These are phyloP conservation scores for Linurgus olivaceus DNA, from an alignment of 2,797 vertebrate species.

Conservation along the genomic window DNA sequence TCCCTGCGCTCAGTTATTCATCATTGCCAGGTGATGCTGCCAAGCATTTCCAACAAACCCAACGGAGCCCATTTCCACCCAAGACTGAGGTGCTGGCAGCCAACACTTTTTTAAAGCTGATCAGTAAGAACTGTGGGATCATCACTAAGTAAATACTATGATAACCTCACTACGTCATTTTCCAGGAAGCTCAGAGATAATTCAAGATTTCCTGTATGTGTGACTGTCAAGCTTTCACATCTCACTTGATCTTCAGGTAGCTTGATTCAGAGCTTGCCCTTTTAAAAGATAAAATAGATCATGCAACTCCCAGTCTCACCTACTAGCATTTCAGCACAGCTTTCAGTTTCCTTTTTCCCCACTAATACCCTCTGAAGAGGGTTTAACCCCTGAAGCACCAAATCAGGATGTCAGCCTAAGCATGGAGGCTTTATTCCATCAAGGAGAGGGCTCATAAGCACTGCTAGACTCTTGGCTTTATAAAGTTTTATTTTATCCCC, in stretches of 20 bases:
- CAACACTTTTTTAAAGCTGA: neutral
- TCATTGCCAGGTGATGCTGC: accelerated
- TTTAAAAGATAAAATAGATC: neutral
- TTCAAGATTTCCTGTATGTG: slow-evolving; percentile 45
- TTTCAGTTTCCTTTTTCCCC: slow-evolving; percentile 5
- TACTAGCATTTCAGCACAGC: neutral
- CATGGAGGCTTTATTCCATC: neutral
- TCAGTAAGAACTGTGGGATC: neutral
- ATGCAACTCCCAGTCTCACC: neutral
- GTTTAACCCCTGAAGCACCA: neutral
- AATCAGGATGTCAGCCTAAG: neutral
- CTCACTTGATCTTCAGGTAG: neutral
- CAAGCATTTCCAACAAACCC: neutral
- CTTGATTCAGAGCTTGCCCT: neutral
- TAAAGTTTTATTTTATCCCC: neutral
- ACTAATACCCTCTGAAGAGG: neutral
- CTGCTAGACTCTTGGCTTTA: neutral
- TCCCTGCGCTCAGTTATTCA: neutral
- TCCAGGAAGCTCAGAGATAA: slow-evolving; percentile 55
- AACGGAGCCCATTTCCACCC: neutral
- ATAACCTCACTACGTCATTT: neutral
- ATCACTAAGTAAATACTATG: neutral
- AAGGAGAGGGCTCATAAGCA: neutral
- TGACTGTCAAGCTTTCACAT: neutral
- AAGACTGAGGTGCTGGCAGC: neutral